A percentile compares a stretch with the other conserved stretches of the same genome.
Evolutionary conservation across 1,140 invertebrate genomes (phyloP).

Genomic region (Ptiloglossa arizonensis): DNA sequence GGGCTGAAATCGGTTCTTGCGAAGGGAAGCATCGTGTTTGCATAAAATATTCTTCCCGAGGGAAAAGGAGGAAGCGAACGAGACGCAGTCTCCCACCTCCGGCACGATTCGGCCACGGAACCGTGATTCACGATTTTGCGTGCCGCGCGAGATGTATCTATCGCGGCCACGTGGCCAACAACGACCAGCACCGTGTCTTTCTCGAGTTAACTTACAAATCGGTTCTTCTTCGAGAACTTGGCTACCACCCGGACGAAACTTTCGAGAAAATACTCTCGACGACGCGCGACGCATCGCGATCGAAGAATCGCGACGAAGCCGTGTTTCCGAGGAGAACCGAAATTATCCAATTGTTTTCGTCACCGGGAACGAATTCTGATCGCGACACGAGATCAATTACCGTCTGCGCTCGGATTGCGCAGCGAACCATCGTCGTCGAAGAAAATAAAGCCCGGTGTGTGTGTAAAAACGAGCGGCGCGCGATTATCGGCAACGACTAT

Average conservation of each 20-base stretch:
- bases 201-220: too few species aligned
- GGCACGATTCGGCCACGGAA: constrained; percentile 45
- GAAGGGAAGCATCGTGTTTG: constrained; percentile 54
- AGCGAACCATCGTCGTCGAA: constrained; percentile 38
- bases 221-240: too few species aligned
- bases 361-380: too few species aligned
- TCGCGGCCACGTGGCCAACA: too few species aligned
- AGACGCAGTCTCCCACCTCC: constrained; percentile 47
- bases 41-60: constrained; percentile 68
- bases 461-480: constrained; percentile 11
- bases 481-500: not conserved
- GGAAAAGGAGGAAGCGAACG: constrained; percentile 55
- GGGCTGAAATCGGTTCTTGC: constrained; percentile 54
- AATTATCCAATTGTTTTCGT: too few species aligned
- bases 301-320: too few species aligned
- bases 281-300: too few species aligned
- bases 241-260: too few species aligned
- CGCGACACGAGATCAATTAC: constrained; percentile 68
- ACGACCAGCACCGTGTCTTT: too few species aligned
- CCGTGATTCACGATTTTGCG: constrained; percentile 56
- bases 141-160: constrained; percentile 44
- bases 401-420: constrained; percentile 24
- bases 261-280: too few species aligned
- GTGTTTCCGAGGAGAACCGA: too few species aligned
- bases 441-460: constrained; percentile 40